Evolutionary conservation across 1,140 invertebrate genomes (phyloP).

Genomic region (Zaprionus capensis): DNA sequence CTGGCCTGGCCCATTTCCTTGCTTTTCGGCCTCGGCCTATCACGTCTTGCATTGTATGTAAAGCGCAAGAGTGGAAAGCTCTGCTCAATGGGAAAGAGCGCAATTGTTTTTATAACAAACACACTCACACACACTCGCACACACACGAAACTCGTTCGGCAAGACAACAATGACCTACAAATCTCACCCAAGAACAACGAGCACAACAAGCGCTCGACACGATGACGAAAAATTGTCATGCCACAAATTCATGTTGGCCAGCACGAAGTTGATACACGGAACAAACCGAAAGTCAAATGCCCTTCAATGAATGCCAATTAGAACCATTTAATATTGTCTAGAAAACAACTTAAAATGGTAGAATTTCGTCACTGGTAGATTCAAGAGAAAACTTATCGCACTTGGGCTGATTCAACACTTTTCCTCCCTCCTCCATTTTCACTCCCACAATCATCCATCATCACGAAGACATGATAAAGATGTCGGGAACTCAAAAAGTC

Average conservation of each 20-base stretch:
- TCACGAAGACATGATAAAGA: constrained; percentile 26
- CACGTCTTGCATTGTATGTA: constrained; percentile 64
- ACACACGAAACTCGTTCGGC: constrained; percentile 64
- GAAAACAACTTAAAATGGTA: too few relatives aligned
- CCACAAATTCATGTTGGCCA: constrained; percentile 60
- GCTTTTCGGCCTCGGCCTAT: constrained; percentile 36
- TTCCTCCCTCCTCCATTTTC: too few relatives aligned
- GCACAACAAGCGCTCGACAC: constrained; percentile 24
- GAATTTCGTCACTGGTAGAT: too few relatives aligned
- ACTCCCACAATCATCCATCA: neutral
- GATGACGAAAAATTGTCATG: constrained; percentile 66
- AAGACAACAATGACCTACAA: constrained; percentile 68
- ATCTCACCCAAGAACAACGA: constrained; percentile 59
- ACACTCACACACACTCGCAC: constrained; percentile 21
- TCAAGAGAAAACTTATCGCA: too few relatives aligned
- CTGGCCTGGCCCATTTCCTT: constrained; percentile 58
- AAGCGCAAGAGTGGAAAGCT: constrained; percentile 35
- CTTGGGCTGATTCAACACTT: too few relatives aligned
- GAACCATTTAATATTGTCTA: too few relatives aligned
- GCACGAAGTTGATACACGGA: constrained; percentile 27
- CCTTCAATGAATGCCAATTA: constrained; percentile 17
- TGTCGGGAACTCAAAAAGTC: constrained; percentile 46
- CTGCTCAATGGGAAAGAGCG: constrained; percentile 64
- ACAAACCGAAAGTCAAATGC: constrained; percentile 35
- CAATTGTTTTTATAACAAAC: constrained; percentile 65